These are phyloP conservation scores for Caenorhabditis brenneri DNA, from an alignment of 1,140 invertebrate genomes.

Conservation along the genomic window DNA sequence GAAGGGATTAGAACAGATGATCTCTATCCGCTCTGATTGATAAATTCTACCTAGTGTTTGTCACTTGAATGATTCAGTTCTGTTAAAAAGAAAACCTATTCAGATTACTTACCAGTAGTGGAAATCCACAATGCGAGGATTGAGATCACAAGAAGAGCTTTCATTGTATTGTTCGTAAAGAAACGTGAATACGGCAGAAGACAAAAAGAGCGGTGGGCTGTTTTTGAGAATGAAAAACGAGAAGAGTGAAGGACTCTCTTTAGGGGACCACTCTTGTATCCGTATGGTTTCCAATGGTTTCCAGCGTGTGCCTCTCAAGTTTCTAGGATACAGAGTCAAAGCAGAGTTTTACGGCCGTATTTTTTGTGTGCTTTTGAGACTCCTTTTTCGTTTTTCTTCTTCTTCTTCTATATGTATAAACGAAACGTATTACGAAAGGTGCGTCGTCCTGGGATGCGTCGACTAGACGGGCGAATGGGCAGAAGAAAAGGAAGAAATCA, in stretches of 20 bases:
- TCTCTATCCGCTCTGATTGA: too few relatives aligned
- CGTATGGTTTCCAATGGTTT: constrained; percentile 26
- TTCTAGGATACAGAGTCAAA: constrained; percentile 36
- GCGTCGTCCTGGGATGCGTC: neutral
- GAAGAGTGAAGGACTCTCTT: neutral
- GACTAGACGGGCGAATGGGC: neutral
- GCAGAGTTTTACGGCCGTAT: neutral
- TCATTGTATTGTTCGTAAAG: neutral
- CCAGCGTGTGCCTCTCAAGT: neutral
- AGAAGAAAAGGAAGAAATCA: neutral
- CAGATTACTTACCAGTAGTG: neutral
- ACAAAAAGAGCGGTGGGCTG: neutral
- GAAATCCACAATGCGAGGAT: neutral
- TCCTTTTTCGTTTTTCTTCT: neutral
- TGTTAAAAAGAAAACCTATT: too few relatives aligned
- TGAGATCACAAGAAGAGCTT: neutral
- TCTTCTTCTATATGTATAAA: neutral
- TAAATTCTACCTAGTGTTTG: too few relatives aligned
- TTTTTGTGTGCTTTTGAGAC: constrained; percentile 33
- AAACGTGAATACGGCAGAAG: neutral
- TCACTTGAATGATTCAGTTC: neutral
- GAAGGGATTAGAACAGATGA: too few relatives aligned
- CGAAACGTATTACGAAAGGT: constrained; percentile 21
- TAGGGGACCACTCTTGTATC: neutral
- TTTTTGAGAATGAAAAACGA: neutral